These are phyloP conservation scores for Porites cylindrica DNA, from an alignment of 92 coral and sea anemone genomes.

Conservation along the genomic window DNA sequence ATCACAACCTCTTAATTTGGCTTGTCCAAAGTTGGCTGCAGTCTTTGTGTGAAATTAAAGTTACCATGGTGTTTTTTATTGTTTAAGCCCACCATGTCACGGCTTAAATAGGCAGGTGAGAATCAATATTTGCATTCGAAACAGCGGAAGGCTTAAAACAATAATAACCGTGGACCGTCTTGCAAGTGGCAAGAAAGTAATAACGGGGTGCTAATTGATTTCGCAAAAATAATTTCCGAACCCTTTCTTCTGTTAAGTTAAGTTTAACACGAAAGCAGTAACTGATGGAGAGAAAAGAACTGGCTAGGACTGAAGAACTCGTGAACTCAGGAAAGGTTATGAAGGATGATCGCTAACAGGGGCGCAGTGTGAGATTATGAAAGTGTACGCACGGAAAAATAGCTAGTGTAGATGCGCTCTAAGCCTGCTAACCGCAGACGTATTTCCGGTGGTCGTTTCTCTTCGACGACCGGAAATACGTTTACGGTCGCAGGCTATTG, in stretches of 20 bases:
- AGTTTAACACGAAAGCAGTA: not conserved
- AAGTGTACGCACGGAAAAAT: too few species aligned
- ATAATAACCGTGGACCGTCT: slow-evolving; percentile 4
- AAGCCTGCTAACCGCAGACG: too few species aligned
- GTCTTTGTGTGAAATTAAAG: slow-evolving; percentile 13
- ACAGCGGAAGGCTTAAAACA: not conserved
- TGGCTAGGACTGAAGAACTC: not conserved
- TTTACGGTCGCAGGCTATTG: too few species aligned
- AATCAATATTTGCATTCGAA: slow-evolving; percentile 32
- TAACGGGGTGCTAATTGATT: slow-evolving; percentile 30
- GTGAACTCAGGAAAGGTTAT: too few species aligned
- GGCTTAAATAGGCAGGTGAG: slow-evolving; percentile 40
- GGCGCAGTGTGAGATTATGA: too few species aligned
- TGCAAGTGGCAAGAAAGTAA: slow-evolving; percentile 2
- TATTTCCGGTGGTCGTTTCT: too few species aligned
- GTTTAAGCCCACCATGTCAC: slow-evolving; percentile 17
- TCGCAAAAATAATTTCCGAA: not conserved
- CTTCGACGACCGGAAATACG: too few species aligned
- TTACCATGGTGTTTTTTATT: slow-evolving; percentile 43
- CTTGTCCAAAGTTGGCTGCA: slow-evolving; percentile 10
- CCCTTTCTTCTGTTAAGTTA: not conserved
- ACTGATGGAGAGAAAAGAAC: not conserved
- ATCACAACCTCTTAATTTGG: not conserved
- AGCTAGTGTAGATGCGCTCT: too few species aligned
- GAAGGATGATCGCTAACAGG: too few species aligned